These are phyloP conservation scores for Dryas iulia DNA, from an alignment of 1,140 invertebrate genomes.

Conservation along the genomic window DNA sequence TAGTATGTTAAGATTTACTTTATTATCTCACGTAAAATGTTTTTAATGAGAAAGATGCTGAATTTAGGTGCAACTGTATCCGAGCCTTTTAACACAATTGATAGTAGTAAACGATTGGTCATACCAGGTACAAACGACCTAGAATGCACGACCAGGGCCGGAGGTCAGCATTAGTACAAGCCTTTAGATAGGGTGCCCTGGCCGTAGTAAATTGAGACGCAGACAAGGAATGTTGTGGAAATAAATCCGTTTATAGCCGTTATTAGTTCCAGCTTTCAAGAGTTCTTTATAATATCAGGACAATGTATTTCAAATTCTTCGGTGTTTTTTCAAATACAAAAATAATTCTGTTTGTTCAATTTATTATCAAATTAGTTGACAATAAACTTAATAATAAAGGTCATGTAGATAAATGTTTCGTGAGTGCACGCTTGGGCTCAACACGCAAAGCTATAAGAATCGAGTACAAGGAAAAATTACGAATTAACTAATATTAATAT, in stretches of 20 bases:
- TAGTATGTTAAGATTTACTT: no score
- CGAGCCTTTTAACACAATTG: slow-evolving; percentile 28
- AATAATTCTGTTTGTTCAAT: neutral
- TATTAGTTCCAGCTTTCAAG: slow-evolving; percentile 34
- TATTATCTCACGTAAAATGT: no score
- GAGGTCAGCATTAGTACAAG: slow-evolving; percentile 61
- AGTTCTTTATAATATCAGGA: neutral
- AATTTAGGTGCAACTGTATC: slow-evolving; percentile 46
- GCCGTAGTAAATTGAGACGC: slow-evolving; percentile 45
- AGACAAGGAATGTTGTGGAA: slow-evolving; percentile 38
- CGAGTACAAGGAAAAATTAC: slow-evolving; percentile 58
- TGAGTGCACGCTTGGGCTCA: slow-evolving; percentile 54
- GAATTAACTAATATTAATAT: neutral
- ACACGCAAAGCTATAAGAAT: slow-evolving; percentile 65
- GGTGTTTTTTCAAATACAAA: no score
- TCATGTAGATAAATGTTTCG: slow-evolving; percentile 36
- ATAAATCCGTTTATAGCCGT: slow-evolving; percentile 40
- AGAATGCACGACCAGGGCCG: slow-evolving; percentile 59
- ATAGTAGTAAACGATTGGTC: slow-evolving; percentile 54
- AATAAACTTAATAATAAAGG: slow-evolving; percentile 10
- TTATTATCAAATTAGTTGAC: neutral
- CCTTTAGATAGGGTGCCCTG: slow-evolving; percentile 36
- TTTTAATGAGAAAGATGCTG: no score
- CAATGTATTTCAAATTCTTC: neutral
- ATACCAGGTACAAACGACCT: slow-evolving; percentile 56